Evolutionary conservation across 2,797 vertebrate genomes (phyloP), one percentile per base, ranked within the genome.

Genomic region (Bryconaethiops microstoma): DNA sequence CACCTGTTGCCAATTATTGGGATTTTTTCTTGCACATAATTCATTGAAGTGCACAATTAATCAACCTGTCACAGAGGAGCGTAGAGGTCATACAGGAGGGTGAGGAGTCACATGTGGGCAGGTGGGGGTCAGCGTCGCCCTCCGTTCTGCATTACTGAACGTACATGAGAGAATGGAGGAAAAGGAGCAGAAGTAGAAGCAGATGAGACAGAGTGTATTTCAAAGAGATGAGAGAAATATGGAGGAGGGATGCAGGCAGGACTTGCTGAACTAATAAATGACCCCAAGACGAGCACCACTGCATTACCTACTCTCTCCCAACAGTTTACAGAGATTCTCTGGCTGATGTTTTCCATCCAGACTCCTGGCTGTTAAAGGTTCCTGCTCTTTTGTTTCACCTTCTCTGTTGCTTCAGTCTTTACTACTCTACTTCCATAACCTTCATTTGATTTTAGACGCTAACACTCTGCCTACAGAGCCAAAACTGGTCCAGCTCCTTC

Each of bases 1-100:
- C 83, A 84, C 83, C 83, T 84, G 80, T 84, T 84, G 76, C 79
- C 83, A 76, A 84, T 84, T 84, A 84, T 79, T 82, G 69, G 69
- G 82, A 82, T 78, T 78, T 76, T 82, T 76, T 82, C 67, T 76
- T 21, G 21, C 72, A 39, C 80, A 82, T 82, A 68, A 76, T 82
- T 82, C 83, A 84, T 76, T 79, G 63, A 69, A 60, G 75, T 74
- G 76, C 74, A 76, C 63, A 82, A 84, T 84, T 82, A 82, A 84
- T 84, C 83, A 84, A 50, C 63, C 83, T 84, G 83, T 84, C 80
- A 84, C 77, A 76, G 9, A 0, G 8, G 59, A 81, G 72, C 7
- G 57, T 48, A 57, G 73, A 57, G 79, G 83, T 84, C 83, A 69
- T 69, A 57, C 64, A 59, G 35, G 76, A 52, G 76, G 83, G 79